Conservation (phyloP, 2,888 invertebrate genomes). For the Scelioninae gen. 1 region DNA sequence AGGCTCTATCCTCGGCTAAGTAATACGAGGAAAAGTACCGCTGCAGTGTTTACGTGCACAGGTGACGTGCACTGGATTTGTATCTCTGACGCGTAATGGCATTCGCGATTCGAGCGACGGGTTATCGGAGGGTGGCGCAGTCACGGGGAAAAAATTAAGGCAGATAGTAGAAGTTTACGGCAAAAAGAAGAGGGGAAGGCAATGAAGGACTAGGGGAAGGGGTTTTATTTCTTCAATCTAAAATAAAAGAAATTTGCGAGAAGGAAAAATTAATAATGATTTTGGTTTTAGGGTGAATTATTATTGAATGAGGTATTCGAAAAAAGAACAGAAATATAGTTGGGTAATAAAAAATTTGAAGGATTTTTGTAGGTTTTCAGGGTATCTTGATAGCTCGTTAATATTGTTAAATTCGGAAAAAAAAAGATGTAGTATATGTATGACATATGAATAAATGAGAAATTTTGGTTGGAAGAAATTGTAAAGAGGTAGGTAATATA, state of each 20-base stretch:
- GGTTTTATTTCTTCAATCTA: no score
- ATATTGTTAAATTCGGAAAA: no score
- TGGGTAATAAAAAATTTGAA: no score
- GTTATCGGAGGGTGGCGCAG: constrained; percentile 13
- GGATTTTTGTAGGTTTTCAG: no score
- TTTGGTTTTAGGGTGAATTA: no score
- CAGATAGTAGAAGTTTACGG: constrained; percentile 19
- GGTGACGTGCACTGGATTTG: constrained; percentile 64
- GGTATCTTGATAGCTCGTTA: no score
- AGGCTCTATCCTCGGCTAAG: constrained; percentile 82
- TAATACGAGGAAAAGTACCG: constrained; percentile 84
- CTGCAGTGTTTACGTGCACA: constrained; percentile 71
- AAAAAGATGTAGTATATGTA: no score
- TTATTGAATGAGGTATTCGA: no score
- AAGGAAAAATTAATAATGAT: no score
- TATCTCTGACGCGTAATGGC: constrained; percentile 48
- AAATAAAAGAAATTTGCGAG: no score
- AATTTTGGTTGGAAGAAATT: not conserved
- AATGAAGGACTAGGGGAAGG: not conserved
- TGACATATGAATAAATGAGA: no score
- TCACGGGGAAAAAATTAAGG: not conserved
- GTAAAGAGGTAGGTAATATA: not conserved
- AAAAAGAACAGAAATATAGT: no score
- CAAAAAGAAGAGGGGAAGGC: constrained; percentile 4
- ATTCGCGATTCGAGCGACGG: constrained; percentile 34